These are phyloP conservation scores for Spilarctia lutea DNA, from an alignment of 2,888 invertebrate species.

Conservation along the genomic window DNA sequence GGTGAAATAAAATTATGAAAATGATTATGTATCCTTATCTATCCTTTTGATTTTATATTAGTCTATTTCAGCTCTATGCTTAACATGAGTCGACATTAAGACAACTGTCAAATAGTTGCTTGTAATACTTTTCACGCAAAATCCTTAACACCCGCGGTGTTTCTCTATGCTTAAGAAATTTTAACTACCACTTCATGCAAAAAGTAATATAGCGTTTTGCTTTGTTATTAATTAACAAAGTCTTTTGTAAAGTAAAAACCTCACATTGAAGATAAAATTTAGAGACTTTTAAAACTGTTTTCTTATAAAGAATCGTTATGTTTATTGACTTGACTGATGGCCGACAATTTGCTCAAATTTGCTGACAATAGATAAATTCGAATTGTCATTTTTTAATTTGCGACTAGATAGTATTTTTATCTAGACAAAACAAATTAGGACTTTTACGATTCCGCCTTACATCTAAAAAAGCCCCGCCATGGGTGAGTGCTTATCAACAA, in stretches of 20 bases:
- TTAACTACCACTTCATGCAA: neutral
- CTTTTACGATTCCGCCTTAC: slow-evolving; percentile 52
- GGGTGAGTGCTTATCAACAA: slow-evolving; percentile 72
- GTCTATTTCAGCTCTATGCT: slow-evolving; percentile 30
- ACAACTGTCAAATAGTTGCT: slow-evolving; percentile 29
- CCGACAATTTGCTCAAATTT: slow-evolving; percentile 51
- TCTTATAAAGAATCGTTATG: slow-evolving; percentile 40
- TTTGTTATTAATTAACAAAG: neutral
- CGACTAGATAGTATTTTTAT: slow-evolving; percentile 59
- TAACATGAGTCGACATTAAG: neutral
- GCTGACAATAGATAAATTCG: slow-evolving; percentile 49
- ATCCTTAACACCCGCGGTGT: neutral
- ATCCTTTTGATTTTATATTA: neutral
- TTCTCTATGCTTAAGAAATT: neutral
- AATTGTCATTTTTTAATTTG: slow-evolving; percentile 65
- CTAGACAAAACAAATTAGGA: slow-evolving; percentile 53
- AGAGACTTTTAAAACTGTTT: neutral
- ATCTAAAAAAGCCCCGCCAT: slow-evolving; percentile 64
- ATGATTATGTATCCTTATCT: slow-evolving; percentile 17
- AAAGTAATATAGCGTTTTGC: neutral
- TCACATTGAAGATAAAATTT: neutral
- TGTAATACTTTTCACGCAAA: slow-evolving; percentile 26
- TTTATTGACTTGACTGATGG: slow-evolving; percentile 58
- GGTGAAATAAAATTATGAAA: neutral
- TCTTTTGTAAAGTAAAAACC: neutral